Evolutionary conservation across 1,140 invertebrate species (phyloP), one percentile per base, ranked within the genome.

Genomic region (Drosophila biarmipes): DNA sequence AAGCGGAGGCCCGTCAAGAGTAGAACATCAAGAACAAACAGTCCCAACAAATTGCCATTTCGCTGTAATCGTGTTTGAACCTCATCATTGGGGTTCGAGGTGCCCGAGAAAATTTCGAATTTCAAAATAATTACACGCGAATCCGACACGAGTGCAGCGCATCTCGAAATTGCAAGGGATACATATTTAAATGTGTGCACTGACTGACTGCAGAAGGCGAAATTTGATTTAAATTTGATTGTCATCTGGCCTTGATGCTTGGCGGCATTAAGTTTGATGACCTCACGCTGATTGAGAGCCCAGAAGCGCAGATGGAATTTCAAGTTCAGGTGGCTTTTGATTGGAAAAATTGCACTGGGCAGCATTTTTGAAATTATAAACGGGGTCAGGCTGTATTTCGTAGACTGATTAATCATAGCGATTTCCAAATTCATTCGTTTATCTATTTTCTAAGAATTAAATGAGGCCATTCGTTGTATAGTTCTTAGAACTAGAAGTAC

Each of bases 61-160:
- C 34, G 46, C 29, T 66, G 42, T 78, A 57, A 74, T 82, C 45
- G 66, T 75, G 68, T 78, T 69, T 72, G 59, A 74, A 42, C 72
- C 76, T 45, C 66, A 55, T 69, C 40, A 43, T 15, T 29, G 43
- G 45, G 43, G 42, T 51, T 40, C 43, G 58, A 64, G 76, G 63
- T 75, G 68, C 58, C 59, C 69, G 73, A 66, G 64, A 74, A 72
- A 84, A 90, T 73, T 90, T 80, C 64, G 66, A 77, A 89, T 84
- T 89, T 89, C 76, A 82, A 80, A 89, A 89, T 89, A 87, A 87
- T 89, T 89, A 87, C 74, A 87, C 19, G 63, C 46, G 45, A 67
- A 67, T 64, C 35, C 63, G 59, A 67, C 63, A 64, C 66, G 67
- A 78, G 42, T 34, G 11, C 24, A 21, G 48, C 45, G 56, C 34